These are phyloP conservation scores for Hyalella azteca DNA, from an alignment of 2,888 invertebrate species.

Conservation along the genomic window DNA sequence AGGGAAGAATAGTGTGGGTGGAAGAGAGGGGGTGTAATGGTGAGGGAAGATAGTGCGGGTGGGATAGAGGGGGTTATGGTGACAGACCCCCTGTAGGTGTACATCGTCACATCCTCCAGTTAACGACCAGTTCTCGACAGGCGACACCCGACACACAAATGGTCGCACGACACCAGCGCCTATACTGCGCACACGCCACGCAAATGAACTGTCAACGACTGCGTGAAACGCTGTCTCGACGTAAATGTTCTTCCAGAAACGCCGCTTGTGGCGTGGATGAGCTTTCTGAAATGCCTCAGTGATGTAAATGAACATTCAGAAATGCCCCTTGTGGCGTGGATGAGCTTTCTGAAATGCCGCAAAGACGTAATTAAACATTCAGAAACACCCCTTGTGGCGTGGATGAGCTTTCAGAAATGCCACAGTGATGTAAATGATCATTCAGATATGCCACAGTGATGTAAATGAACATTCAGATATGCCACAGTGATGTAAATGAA, in stretches of 20 bases:
- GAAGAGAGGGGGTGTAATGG: background rate
- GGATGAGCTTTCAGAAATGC: background rate
- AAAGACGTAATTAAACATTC: background rate
- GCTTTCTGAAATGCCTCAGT: too few relatives aligned
- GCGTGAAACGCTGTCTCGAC: background rate
- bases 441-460: background rate
- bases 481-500: background rate
- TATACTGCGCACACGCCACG: background rate
- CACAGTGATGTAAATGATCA: background rate
- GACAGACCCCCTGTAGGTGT: background rate
- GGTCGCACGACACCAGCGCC: background rate
- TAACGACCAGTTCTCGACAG: conserved; percentile 14
- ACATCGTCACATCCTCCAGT: conserved; percentile 26
- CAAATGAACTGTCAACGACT: background rate
- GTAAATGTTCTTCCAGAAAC: background rate
- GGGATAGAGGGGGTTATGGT: background rate
- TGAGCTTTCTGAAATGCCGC: background rate
- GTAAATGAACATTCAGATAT: background rate
- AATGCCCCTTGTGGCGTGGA: background rate
- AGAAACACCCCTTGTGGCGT: background rate
- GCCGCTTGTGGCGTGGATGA: too few relatives aligned
- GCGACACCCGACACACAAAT: conserved; percentile 10
- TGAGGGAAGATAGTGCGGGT: background rate
- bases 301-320: background rate
- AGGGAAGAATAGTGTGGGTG: too few relatives aligned